phyloP scores from a whole-genome alignment of 2,113 vertebrate genomes.

The Eclectus roratus region DNA sequence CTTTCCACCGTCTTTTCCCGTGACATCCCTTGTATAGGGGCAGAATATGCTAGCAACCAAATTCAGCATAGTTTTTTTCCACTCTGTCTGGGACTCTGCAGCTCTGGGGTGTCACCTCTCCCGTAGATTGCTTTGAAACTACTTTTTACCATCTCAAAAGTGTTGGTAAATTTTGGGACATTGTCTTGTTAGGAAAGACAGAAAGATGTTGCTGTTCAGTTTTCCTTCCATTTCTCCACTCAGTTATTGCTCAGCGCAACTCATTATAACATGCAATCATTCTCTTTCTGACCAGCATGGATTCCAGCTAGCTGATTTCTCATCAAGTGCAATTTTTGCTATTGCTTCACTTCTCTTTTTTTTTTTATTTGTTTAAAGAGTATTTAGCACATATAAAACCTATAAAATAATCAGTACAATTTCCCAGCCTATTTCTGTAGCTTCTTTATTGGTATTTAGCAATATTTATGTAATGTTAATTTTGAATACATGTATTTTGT shows the following conservation, averaged over 20 bases:
- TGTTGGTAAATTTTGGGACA: background rate
- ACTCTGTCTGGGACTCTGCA: background rate
- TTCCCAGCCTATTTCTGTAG: background rate
- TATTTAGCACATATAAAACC: background rate
- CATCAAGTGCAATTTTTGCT: background rate
- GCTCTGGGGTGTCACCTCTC: background rate
- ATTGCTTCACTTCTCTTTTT: background rate
- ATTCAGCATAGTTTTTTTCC: background rate
- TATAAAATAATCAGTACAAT: background rate
- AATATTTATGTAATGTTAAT: background rate
- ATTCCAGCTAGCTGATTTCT: background rate
- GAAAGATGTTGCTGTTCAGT: background rate
- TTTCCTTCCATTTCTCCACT: background rate
- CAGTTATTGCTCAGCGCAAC: background rate
- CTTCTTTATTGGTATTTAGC: background rate
- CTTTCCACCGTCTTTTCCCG: background rate
- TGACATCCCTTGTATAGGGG: background rate
- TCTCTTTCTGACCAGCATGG: conserved; percentile 1
- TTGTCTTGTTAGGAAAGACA: background rate
- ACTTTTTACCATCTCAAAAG: background rate
- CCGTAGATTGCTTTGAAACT: background rate
- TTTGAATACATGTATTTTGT: background rate
- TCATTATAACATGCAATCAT: background rate
- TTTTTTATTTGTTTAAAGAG: background rate
- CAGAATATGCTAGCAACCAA: background rate